A percentile compares a stretch with the other conserved stretches of the same genome.
phyloP scores from a whole-genome alignment of 2,797 vertebrate genomes.

The Trichosurus vulpecula region DNA sequence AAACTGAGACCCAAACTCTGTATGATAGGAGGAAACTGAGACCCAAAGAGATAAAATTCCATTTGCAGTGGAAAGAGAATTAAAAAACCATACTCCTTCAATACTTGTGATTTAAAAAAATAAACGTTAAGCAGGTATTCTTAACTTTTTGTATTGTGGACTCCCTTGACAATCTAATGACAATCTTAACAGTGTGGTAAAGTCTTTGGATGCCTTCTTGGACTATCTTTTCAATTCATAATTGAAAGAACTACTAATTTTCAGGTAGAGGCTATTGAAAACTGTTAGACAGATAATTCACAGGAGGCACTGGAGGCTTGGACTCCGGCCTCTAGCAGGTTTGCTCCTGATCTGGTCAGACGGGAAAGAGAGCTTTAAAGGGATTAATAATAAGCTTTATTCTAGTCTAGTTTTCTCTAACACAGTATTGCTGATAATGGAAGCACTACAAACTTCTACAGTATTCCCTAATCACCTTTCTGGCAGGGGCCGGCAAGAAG shows the following conservation, averaged over 20 bases:
- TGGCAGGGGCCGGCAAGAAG: no score
- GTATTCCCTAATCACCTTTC: no score
- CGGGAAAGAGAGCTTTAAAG: no score
- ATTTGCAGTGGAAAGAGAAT: background rate
- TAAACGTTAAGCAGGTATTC: background rate
- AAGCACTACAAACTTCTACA: no score
- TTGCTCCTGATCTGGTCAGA: no score
- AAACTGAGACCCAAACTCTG: background rate
- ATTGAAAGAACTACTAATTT: background rate
- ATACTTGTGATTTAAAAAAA: background rate
- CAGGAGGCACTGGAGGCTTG: no score
- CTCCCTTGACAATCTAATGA: background rate
- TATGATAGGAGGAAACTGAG: no score
- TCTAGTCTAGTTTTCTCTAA: no score
- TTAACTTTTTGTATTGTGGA: background rate
- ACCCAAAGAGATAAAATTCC: background rate
- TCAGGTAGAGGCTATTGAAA: background rate
- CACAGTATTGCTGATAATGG: no score
- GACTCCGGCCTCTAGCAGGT: no score
- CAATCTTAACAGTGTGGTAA: background rate
- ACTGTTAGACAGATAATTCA: no score
- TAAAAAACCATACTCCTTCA: background rate
- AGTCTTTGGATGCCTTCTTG: background rate
- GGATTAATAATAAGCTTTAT: no score
- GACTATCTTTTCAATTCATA: background rate